phyloP scores from a whole-genome alignment of 1,140 invertebrate species.

The Lepidurus apus region DNA sequence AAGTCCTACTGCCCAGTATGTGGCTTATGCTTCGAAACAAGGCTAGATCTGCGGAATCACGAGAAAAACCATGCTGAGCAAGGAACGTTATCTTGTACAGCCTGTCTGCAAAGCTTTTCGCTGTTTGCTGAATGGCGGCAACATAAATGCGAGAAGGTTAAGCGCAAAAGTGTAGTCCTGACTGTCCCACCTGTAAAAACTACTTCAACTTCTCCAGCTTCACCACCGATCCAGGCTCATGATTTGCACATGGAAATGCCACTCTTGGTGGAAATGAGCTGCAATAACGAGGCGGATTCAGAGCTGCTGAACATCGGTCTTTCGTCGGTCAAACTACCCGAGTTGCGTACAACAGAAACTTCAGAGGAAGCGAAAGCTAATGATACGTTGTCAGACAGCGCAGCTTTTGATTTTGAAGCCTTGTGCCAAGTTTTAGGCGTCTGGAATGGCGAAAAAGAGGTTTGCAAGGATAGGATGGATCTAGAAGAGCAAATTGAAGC shows the following conservation, averaged over 20 bases:
- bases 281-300: background rate
- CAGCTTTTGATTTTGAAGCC: constrained; percentile 12
- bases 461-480: background rate
- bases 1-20: background rate
- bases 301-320: background rate
- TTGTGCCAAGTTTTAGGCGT: constrained; percentile 14
- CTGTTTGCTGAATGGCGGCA: background rate
- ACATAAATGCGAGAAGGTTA: background rate
- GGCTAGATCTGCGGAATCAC: background rate
- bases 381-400: background rate
- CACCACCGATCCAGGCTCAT: background rate
- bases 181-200: background rate
- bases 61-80: background rate
- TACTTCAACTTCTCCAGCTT: background rate
- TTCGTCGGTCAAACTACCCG: background rate
- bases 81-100: background rate
- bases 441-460: constrained; percentile 2
- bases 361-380: background rate
- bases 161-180: background rate
- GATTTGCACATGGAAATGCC: background rate
- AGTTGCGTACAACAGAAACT: background rate
- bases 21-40: background rate
- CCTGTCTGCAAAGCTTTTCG: background rate
- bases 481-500: background rate
- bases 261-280: background rate